Conservation (phyloP, 2,113 vertebrate species). For the Piprites chloris region DNA sequence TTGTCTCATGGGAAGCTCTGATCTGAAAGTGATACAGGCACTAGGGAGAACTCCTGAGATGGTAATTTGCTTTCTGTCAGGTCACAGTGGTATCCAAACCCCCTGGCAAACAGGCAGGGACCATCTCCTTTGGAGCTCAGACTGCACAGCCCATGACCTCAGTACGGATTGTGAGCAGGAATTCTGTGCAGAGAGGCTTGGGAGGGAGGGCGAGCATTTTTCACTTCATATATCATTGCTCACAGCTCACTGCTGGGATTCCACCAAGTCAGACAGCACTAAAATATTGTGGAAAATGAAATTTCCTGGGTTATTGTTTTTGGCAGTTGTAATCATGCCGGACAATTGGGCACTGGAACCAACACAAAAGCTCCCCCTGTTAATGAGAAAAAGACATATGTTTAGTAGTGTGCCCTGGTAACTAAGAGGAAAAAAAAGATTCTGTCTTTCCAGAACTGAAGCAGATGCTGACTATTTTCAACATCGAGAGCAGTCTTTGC, state of each 20-base stretch:
- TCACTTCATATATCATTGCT: constrained; percentile 59
- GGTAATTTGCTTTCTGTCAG: background rate
- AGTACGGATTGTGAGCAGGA: background rate
- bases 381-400: constrained; percentile 23
- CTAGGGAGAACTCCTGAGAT: background rate
- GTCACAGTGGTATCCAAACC: background rate
- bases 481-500: background rate
- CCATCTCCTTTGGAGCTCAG: background rate
- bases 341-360: constrained; percentile 40
- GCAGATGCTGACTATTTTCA: background rate
- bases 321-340: constrained; percentile 11
- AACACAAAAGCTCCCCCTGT: background rate
- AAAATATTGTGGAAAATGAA: constrained; percentile 53
- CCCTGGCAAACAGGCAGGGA: background rate
- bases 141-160: background rate
- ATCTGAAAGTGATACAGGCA: background rate
- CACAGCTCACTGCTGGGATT: constrained; percentile 51
- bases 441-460: background rate
- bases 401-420: background rate
- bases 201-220: constrained; percentile 22
- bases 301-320: constrained; percentile 51
- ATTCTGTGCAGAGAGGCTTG: background rate
- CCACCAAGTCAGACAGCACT: constrained; percentile 2
- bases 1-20: background rate
- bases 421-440: background rate